A percentile compares a stretch with the other conserved stretches of the same genome.
phyloP scores from a whole-genome alignment of 2,113 vertebrate genomes.

The Axis porcinus region DNA sequence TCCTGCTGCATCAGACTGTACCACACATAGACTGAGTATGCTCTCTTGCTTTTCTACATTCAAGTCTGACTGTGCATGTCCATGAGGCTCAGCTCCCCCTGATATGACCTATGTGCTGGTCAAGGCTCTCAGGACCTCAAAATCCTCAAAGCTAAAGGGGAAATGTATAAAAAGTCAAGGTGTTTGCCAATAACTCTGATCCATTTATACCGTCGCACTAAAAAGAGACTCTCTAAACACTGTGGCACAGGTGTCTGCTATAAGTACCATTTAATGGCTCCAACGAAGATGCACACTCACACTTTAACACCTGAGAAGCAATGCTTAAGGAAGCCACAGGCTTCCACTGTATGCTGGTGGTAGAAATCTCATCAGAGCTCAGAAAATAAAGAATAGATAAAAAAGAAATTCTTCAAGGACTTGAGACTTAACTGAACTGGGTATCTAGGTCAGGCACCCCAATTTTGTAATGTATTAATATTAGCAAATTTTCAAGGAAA shows the following conservation, averaged over 20 bases:
- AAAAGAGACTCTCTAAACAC: neutral
- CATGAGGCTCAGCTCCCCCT: accelerated
- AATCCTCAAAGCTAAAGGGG: neutral
- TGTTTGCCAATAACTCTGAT: neutral
- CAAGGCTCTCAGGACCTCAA: neutral
- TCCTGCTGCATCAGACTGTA: neutral
- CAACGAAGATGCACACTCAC: neutral
- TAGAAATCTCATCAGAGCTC: neutral
- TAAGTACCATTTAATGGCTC: accelerated
- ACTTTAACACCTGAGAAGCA: neutral
- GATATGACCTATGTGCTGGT: no score
- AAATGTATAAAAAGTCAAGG: neutral
- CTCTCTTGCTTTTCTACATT: neutral
- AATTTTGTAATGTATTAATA: neutral
- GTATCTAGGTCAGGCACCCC: neutral
- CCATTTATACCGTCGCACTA: neutral
- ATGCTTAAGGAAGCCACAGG: neutral
- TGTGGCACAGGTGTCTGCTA: neutral
- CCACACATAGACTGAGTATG: neutral
- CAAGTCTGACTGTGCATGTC: accelerated
- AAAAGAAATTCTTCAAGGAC: neutral
- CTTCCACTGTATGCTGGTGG: neutral
- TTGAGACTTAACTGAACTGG: neutral
- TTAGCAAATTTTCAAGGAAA: neutral
- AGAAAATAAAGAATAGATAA: neutral